Evolutionary conservation across 2,113 vertebrate species (phyloP).

Genomic region (Rhegmatorhina hoffmannsi): DNA sequence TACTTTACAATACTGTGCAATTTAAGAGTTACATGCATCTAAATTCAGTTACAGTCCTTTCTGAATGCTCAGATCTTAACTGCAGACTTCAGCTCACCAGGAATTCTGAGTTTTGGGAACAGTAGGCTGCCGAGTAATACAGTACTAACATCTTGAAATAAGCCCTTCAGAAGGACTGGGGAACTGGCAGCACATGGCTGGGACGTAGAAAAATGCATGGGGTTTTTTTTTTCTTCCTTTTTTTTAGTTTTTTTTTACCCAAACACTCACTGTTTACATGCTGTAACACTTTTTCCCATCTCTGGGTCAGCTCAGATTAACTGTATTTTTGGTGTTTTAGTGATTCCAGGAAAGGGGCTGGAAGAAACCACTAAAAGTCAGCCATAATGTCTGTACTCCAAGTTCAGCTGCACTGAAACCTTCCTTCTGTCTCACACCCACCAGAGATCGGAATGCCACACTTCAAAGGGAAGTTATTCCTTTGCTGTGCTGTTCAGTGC

Average conservation of each 20-base stretch:
- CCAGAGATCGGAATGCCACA: background rate
- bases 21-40: constrained; percentile 61
- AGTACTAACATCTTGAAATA: constrained; percentile 49
- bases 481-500: background rate
- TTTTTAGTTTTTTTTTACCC: background rate
- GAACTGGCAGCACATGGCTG: background rate
- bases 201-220: constrained; percentile 18
- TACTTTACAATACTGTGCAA: constrained; percentile 60
- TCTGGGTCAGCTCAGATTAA: background rate
- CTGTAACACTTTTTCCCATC: background rate
- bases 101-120: constrained; percentile 58
- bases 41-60: constrained; percentile 62
- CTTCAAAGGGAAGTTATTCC: background rate
- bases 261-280: background rate
- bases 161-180: constrained; percentile 11
- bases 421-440: background rate
- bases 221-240: background rate
- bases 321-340: background rate
- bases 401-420: background rate
- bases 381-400: background rate
- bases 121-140: constrained; percentile 55
- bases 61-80: constrained; percentile 62
- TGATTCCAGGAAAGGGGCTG: background rate
- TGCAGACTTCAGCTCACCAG: constrained; percentile 42
- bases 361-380: background rate